Percentiles rank a stretch among this genome's conserved stretches.
Evolutionary conservation across 2,113 vertebrate genomes (phyloP).

Genomic region (Chloropsis cyanopogon): DNA sequence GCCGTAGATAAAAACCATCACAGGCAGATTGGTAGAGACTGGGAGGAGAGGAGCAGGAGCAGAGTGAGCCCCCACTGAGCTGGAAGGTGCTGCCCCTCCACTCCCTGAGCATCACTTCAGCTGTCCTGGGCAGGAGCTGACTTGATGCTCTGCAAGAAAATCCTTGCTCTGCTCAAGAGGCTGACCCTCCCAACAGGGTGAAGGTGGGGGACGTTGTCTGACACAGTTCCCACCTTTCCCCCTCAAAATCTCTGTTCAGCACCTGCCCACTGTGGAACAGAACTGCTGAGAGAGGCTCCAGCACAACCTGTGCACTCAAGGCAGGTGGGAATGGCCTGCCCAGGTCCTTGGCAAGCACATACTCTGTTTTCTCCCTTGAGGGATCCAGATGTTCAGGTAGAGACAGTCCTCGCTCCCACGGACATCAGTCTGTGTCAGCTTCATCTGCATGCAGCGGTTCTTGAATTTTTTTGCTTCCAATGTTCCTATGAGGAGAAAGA

Average conservation of each 20-base stretch:
- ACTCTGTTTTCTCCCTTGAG: conserved; percentile 75
- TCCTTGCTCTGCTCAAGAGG: neutral
- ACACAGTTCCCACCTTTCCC: neutral
- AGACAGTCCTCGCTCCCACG: conserved; percentile 87
- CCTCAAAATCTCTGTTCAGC: neutral
- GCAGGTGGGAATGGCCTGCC: neutral
- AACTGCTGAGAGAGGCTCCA: neutral
- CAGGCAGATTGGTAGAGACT: conserved; percentile 85
- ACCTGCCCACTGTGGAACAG: neutral
- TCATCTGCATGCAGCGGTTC: conserved; percentile 81
- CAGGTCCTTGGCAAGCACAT: neutral
- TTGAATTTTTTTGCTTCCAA: conserved; percentile 75
- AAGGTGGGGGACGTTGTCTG: neutral
- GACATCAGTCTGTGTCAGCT: conserved; percentile 65
- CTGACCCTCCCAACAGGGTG: neutral
- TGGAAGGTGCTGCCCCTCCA: neutral
- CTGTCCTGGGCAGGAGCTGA: neutral
- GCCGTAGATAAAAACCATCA: conserved; percentile 91
- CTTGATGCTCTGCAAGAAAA: neutral
- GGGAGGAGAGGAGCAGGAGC: neutral
- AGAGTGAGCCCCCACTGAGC: neutral
- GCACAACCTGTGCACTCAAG: neutral
- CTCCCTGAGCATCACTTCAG: accelerated
- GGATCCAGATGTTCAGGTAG: conserved; percentile 95
- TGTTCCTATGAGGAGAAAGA: conserved; percentile 64